Base-by-base conservation (phyloP, 2,113 vertebrate species). In the Poicephalus meyeri region DNA sequence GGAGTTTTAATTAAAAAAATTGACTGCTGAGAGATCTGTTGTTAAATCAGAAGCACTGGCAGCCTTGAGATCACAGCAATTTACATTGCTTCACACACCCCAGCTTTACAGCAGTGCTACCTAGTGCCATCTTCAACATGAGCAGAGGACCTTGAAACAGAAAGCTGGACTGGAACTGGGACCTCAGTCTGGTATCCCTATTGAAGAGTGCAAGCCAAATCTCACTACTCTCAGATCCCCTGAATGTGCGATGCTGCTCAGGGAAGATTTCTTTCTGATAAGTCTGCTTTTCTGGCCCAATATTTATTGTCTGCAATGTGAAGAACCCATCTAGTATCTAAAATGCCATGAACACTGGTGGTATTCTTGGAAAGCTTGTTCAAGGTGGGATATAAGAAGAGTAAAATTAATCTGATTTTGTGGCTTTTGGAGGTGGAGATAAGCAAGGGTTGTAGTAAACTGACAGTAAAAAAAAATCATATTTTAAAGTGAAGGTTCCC, bases 1-100 rank as follows among this genome's bases (percentile, higher is more conserved):
- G 42, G 47, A 78, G 24, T 87, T 87, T 79, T 91, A 95, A 95
- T 85, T 89, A 74, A 84, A 85, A 83, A 86, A 60, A 52, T 24
- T 39, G 47, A 70, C 71, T 42, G 14, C 65, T 44, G 13, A 28
- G 50, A 80, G 20, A 60, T 86, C 53, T 70, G 10, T 71, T 29
- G 39, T 79, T 79, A 88, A 79, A 80, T 71, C 24, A 37, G 24
- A 28, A 74, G 42, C 16, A 41, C 8, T 3, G 3, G 6, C 37
- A 92, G 37, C 16, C 72, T 80, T 71, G 69, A 95, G 91, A 84
- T 46, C 25, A 58, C 58, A 71, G 25, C 31, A 53, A 23, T 86
- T 80, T 73, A 41, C 37, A 46, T 64, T 87, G 60, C 49, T 84
- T 66, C 28, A 73, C 20, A 31, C 44, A 46, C 13, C 19, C 11